Base-by-base conservation (phyloP, 2,888 invertebrate genomes). In the Patella caerulea region DNA sequence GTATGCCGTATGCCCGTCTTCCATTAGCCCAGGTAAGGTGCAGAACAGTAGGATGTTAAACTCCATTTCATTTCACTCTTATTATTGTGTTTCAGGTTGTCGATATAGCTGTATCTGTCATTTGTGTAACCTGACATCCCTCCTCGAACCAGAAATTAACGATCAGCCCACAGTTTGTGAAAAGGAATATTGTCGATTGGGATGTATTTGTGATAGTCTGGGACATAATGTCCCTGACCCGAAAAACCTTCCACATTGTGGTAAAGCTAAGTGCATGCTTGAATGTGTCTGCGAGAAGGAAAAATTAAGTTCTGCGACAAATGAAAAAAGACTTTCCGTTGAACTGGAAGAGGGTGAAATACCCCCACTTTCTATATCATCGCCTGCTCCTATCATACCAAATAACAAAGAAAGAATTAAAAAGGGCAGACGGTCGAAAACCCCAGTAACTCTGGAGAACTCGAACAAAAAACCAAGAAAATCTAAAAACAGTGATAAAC, bases 61-160 rank as follows among this genome's bases (percentile, higher is more conserved):
- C 5, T 0, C 5, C 34, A 34, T 34, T 34, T 34, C 29, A 29
- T 29, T 29, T 59, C 55, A 55, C n/a, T 72, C 9, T 72, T 3
- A 9, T 15, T 52, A 52, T 45, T 72, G 4, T 29, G 52, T 79
- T 76, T 0, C 82, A 89, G 89, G 89, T 29, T 89, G 89, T 79
- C 84, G 88, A 12, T 89, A 88, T 83, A 88, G 89, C 45, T 89
- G 89, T 81, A 88, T 89, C 53, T 89, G 89, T 80, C 88, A 89
- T 75, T 84, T 89, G 71, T 89, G 87, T 81, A 85, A 83, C 11
- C 86, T 84, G 54, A 83, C 81, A 19, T 82, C 83, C 5, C 85
- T 84, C 59, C 83, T 79, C 52, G 79, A 82, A 29, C 83, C 84
- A 59, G 69, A 80, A 1, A 81, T 81, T 9, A 19, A 73, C 0